phyloP scores from a whole-genome alignment of 2,888 invertebrate genomes.

The Sthenelais limicola region DNA sequence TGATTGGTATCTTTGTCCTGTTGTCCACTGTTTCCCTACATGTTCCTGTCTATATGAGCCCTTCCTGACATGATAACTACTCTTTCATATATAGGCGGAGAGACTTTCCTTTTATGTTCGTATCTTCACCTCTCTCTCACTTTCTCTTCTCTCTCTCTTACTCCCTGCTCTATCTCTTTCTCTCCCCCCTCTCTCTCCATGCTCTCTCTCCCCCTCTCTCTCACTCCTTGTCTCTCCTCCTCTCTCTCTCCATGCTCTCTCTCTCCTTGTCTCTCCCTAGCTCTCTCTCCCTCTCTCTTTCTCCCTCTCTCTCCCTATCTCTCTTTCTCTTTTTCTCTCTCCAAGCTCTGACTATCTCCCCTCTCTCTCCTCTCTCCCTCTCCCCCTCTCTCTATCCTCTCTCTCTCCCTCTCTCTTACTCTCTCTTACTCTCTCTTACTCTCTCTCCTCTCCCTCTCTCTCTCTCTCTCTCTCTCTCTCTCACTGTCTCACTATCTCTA shows the following conservation, averaged over 20 bases:
- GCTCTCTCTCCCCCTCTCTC: not conserved
- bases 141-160: too few species aligned
- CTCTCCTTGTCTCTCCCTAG: not conserved
- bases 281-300: not conserved
- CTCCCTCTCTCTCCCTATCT: not conserved
- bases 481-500: too few species aligned
- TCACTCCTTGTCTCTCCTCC: not conserved
- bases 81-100: too few species aligned
- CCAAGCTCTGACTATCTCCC: not conserved
- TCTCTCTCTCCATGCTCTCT: not conserved
- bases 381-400: not conserved
- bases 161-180: too few species aligned
- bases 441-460: constrained; percentile 1
- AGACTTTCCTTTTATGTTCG: too few species aligned
- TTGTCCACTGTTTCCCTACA: too few species aligned
- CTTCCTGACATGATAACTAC: too few species aligned
- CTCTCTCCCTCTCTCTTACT: not conserved
- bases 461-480: not conserved
- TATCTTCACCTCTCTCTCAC: too few species aligned
- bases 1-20: too few species aligned
- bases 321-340: not conserved
- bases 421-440: not conserved
- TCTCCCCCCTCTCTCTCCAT: too few species aligned
- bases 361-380: not conserved
- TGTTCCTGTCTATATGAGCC: too few species aligned